Evolutionary conservation across 1,140 invertebrate genomes (phyloP), one percentile per base, ranked within the genome.

Genomic region (Arion vulgaris): DNA sequence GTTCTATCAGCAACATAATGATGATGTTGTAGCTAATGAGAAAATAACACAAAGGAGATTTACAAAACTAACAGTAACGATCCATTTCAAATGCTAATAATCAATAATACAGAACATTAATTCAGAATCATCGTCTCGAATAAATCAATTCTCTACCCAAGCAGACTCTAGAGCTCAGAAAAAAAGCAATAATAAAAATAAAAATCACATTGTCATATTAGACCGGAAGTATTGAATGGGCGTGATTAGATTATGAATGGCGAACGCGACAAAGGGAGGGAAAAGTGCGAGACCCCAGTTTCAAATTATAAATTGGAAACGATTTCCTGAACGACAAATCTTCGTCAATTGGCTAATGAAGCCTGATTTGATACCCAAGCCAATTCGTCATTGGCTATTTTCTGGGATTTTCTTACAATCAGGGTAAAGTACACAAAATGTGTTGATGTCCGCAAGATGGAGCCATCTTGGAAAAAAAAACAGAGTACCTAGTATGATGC

Each of bases 291-390:
- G 62, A 17, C 62, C 28, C n/a, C 28, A 2, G 17, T 66, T n/a
- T 66, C 62, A 66, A 66, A 66, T 66, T 66, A 66, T 66, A 28
- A 66, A 66, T 66, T 32, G 62, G 62, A 66, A 66, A 66, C 62
- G 62, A 66, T 66, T 66, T 66, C 62, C 62, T n/a, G 62, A 66
- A 32, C 62, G 62, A 32, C 62, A 66, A 32, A 66, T 66, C 62
- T 32, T 66, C 62, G 62, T 66, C 62, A 66, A 66, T 66, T 66
- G 62, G 62, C 62, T 66, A n/a, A 66, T 66, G 62, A 66, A 66
- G 62, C n/a, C n/a, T 34, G 62, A 66, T 34, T 28, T 66, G 62
- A 66, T 66, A 66, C 62, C 28, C 62, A 32, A 32, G 28, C 62
- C 62, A 66, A 66, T 66, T 66, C n/a, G n/a, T 66, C 62, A 66